Evolutionary conservation across 2,797 vertebrate genomes (phyloP).

Genomic region (Microctenopoma stevenorrisi): DNA sequence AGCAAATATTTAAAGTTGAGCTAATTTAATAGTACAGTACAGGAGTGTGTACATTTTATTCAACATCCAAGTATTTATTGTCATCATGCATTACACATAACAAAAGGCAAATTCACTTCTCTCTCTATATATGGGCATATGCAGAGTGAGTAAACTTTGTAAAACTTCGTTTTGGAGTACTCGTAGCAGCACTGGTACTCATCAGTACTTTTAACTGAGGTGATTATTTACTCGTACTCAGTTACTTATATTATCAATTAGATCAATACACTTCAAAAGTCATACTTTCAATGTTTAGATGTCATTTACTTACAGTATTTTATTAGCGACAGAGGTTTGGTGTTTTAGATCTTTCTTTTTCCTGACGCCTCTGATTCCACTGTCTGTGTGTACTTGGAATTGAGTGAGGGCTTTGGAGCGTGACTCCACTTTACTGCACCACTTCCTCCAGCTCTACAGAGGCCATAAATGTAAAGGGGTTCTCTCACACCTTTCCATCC

Average conservation of each 20-base stretch:
- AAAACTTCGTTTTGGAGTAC: no score
- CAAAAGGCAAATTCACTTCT: no score
- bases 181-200: no score
- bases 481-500: conserved; percentile 83
- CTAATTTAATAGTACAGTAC: no score
- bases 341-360: conserved; percentile 10
- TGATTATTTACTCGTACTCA: no score
- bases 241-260: no score
- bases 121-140: no score
- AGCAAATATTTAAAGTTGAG: no score
- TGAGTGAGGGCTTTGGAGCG: conserved; percentile 77
- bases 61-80: no score
- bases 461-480: conserved; percentile 80
- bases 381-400: conserved; percentile 74
- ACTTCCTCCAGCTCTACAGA: conserved; percentile 82
- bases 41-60: no score
- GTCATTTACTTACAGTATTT: neutral
- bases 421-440: conserved; percentile 81
- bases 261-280: neutral
- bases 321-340: neutral
- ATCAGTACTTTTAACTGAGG: neutral
- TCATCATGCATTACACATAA: no score
- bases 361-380: conserved; percentile 34
- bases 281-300: neutral
- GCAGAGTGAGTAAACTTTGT: no score